Evolutionary conservation across 2,888 invertebrate genomes (phyloP).

Genomic region (Ormyrus rosae): DNA sequence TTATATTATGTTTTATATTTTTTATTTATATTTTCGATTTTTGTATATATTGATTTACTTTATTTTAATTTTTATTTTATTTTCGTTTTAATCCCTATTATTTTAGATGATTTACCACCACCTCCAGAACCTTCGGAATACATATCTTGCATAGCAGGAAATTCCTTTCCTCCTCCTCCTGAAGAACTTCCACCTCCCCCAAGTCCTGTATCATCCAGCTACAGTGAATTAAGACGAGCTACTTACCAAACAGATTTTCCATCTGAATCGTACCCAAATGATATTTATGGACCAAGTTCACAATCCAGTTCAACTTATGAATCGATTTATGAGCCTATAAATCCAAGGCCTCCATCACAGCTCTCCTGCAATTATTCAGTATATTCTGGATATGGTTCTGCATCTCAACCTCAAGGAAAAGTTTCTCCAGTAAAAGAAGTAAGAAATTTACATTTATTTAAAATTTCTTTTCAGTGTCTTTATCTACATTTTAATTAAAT

Average conservation of each 20-base stretch:
- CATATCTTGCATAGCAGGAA: conserved; percentile 70
- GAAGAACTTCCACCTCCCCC: conserved; percentile 89
- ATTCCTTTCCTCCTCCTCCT: conserved; percentile 76
- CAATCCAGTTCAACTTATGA: conserved; percentile 87
- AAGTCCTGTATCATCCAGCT: conserved; percentile 93
- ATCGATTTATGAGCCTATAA: conserved; percentile 94
- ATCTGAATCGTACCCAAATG: conserved; percentile 73
- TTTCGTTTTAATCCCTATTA: conserved; percentile 28
- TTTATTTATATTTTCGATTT: conserved; percentile 19
- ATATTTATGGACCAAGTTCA: conserved; percentile 83
- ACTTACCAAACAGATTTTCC: conserved; percentile 81
- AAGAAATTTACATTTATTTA: conserved; percentile 33
- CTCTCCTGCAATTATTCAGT: conserved; percentile 84
- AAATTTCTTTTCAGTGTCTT: neutral
- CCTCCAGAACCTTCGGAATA: conserved; percentile 77
- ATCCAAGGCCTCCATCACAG: conserved; percentile 86
- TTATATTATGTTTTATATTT: conserved; percentile 6
- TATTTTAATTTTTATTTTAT: conserved; percentile 32
- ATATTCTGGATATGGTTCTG: conserved; percentile 81
- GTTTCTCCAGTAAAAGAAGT: conserved; percentile 74
- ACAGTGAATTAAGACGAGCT: conserved; percentile 90
- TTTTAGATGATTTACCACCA: conserved; percentile 79
- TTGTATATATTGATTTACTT: conserved; percentile 24
- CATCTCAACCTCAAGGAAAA: conserved; percentile 71
- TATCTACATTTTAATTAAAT: neutral